A percentile compares a stretch with the other conserved stretches of the same genome.
Evolutionary conservation across 2,888 invertebrate species (phyloP).

Genomic region (Mythimna ferrago): DNA sequence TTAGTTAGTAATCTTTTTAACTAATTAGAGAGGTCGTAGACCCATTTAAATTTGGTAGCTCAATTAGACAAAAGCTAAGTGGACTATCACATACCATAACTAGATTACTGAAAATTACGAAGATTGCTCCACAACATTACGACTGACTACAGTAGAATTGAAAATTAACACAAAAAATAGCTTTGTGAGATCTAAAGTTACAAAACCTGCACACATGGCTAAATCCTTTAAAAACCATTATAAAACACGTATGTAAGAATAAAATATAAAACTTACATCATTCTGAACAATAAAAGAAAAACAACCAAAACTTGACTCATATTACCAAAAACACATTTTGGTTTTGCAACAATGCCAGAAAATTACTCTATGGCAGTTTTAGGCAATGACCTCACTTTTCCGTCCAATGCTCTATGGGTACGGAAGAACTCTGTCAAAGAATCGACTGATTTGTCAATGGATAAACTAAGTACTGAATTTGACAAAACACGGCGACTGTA

Average conservation of each 20-base stretch:
- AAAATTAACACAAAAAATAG: background rate
- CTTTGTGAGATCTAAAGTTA: background rate
- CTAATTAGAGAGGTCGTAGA: conserved; percentile 31
- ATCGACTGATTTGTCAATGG: conserved; percentile 16
- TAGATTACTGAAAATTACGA: conserved; percentile 10
- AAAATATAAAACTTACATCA: conserved; percentile 42
- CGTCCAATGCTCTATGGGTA: conserved; percentile 23
- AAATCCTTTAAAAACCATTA: background rate
- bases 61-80: conserved; percentile 40
- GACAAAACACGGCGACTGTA: conserved; percentile 13
- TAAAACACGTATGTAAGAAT: conserved; percentile 12
- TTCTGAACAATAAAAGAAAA: conserved; percentile 31
- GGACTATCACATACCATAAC: conserved; percentile 17
- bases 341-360: conserved; percentile 38
- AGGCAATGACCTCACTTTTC: conserved; percentile 33
- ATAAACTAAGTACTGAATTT: conserved; percentile 9
- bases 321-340: conserved; percentile 29
- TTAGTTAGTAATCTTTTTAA: conserved; percentile 11
- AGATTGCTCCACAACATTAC: background rate
- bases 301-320: conserved; percentile 28
- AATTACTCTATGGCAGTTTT: conserved; percentile 33
- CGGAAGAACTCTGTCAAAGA: background rate
- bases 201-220: background rate
- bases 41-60: conserved; percentile 42
- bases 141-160: background rate